A percentile compares a stretch with the other conserved stretches of the same genome.
Evolutionary conservation across 1,140 invertebrate species (phyloP).

Genomic region (Cydia pomonella): DNA sequence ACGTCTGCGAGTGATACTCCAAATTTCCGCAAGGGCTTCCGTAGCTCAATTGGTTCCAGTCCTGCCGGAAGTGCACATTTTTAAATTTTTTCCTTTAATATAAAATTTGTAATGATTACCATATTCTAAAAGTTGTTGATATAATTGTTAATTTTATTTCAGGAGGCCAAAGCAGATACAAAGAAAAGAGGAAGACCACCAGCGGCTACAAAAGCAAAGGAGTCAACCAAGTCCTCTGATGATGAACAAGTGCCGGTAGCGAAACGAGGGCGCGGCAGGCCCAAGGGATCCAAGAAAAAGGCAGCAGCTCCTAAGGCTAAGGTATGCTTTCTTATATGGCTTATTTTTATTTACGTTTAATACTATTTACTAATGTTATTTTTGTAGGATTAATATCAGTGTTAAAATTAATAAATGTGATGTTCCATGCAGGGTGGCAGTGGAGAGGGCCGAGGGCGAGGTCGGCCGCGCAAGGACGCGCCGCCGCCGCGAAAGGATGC

Average conservation of each 20-base stretch:
- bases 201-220: slow-evolving; percentile 70
- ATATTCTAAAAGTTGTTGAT: background rate
- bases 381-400: too few relatives aligned
- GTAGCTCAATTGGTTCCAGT: too few relatives aligned
- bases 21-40: too few relatives aligned
- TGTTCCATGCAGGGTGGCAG: slow-evolving; percentile 52
- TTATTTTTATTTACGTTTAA: background rate
- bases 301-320: slow-evolving; percentile 67
- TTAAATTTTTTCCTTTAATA: too few relatives aligned
- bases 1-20: too few relatives aligned
- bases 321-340: slow-evolving; percentile 46
- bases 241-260: slow-evolving; percentile 77
- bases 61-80: too few relatives aligned
- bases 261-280: slow-evolving; percentile 79
- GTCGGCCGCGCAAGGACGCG: slow-evolving; percentile 76
- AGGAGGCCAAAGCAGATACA: slow-evolving; percentile 73
- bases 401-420: too few relatives aligned
- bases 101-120: too few relatives aligned
- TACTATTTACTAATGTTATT: background rate
- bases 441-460: slow-evolving; percentile 73
- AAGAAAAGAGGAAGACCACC: slow-evolving; percentile 76
- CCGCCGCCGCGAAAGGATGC: slow-evolving; percentile 76
- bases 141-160: slow-evolving; percentile 26
- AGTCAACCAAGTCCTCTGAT: slow-evolving; percentile 79
- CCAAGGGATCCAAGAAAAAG: slow-evolving; percentile 80